These are phyloP conservation scores for Australoheros scitulus DNA, from an alignment of 2,113 vertebrate genomes.

Conservation along the genomic window DNA sequence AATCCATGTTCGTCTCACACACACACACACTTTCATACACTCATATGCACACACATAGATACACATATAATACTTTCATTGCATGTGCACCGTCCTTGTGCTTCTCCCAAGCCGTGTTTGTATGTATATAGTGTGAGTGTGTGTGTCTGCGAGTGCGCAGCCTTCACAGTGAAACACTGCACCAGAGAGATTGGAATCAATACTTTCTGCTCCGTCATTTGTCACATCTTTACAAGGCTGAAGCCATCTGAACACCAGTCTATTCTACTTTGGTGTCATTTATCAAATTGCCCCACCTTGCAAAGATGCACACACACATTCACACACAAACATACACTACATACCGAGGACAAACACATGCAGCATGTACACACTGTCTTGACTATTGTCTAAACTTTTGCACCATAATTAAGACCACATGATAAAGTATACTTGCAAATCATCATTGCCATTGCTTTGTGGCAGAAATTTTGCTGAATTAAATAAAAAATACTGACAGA, in stretches of 20 bases:
- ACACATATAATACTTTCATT: constrained; percentile 52
- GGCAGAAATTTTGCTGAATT: neutral
- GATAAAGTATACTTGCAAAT: neutral
- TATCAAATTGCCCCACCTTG: constrained; percentile 83
- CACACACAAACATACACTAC: constrained; percentile 20
- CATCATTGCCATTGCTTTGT: neutral
- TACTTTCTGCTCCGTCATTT: constrained; percentile 96
- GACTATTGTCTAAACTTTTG: constrained; percentile 1
- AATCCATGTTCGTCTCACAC: constrained; percentile 26
- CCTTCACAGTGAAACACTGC: constrained; percentile 91
- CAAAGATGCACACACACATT: constrained; percentile 23
- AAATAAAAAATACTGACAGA: neutral
- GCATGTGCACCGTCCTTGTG: constrained; percentile 29
- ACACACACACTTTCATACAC: constrained; percentile 6
- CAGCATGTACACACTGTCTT: neutral
- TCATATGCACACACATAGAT: constrained; percentile 5
- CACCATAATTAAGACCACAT: neutral
- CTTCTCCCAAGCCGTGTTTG: neutral
- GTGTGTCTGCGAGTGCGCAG: constrained; percentile 57
- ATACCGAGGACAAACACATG: constrained; percentile 10
- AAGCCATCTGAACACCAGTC: constrained; percentile 90
- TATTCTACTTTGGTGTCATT: constrained; percentile 94
- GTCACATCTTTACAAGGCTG: constrained; percentile 99
- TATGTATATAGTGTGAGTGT: constrained; percentile 30
- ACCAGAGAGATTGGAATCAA: constrained; percentile 96